Evolutionary conservation across 2,113 vertebrate species (phyloP), one percentile per base, ranked within the genome.

Genomic region (Ctenodactylus gundi): DNA sequence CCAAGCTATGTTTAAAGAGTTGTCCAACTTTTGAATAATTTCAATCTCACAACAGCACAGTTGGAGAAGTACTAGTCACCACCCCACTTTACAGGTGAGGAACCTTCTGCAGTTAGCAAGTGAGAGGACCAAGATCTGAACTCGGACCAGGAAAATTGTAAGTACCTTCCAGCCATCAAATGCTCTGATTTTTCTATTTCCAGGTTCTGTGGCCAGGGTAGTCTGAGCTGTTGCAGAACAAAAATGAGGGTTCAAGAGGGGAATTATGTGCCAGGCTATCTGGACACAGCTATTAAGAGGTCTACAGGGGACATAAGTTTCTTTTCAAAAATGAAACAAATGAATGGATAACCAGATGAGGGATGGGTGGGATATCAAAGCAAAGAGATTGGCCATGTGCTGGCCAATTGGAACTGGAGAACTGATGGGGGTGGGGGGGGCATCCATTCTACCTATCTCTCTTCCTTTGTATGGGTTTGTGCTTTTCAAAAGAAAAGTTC

Each of bases 331-430:
- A 58, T 46, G 80, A 89, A 60, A 55, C 15, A 20, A n/a, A 15
- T 0, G 53, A 68, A 36, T 39, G 6, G 21, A 25, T 36, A 51
- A 34, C 27, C 31, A 31, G 36, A 57, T 5, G 29, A n/a, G 39
- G 34, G 36, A 58, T 31, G 10, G 18, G 6, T 36, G 17, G 23
- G 17, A 1, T 20, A 1, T 21, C 34, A 1, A 1, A 2, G 3
- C 12, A 67, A 86, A 21, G 29, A 58, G 41, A 31, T 8, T 31
- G 25, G 65, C 23, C 20, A 1, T 2, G 25, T 25, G 46, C 6
- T 13, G 60, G 53, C 27, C 20, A 17, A 20, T 2, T 10, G 64
- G 31, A 90, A 39, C 51, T 18, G 17, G 29, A 7, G 29, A 36
- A 14, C 13, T 3, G 18, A n/a, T 3, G 29, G 17, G 6, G 34